Conservation (phyloP, 1,140 invertebrate genomes). For the Drosophila willistoni region DNA sequence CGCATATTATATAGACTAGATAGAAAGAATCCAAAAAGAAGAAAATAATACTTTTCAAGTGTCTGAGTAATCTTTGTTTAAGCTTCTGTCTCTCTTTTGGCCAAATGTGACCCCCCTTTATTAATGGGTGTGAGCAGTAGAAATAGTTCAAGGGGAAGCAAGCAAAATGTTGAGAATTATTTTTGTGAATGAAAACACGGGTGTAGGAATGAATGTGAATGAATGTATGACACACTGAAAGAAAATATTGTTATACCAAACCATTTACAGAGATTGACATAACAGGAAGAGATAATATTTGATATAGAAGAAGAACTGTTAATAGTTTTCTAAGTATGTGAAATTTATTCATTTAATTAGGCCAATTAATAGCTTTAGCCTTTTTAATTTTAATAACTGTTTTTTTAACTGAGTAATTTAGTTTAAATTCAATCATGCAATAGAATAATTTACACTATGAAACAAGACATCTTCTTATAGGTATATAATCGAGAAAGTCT, state of each 20-base stretch:
- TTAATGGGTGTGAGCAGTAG: neutral
- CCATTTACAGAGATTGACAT: neutral
- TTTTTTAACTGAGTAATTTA: too few species aligned
- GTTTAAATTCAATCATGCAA: too few species aligned
- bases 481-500: too few species aligned
- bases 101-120: neutral
- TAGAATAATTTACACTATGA: too few species aligned
- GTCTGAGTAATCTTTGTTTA: neutral
- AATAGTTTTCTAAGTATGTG: too few species aligned
- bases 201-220: neutral
- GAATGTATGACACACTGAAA: neutral
- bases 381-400: too few species aligned
- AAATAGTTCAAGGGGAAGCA: slow-evolving; percentile 8
- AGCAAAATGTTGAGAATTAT: neutral
- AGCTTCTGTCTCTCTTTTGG: neutral
- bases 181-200: slow-evolving; percentile 3
- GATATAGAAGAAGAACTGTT: too few species aligned
- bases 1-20: neutral
- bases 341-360: too few species aligned
- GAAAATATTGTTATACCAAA: neutral
- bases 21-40: neutral
- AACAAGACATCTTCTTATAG: too few species aligned
- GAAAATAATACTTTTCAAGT: neutral
- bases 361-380: too few species aligned
- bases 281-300: too few species aligned